Base-by-base conservation (phyloP, 1,140 invertebrate species). In the Drosophila triauraria region DNA sequence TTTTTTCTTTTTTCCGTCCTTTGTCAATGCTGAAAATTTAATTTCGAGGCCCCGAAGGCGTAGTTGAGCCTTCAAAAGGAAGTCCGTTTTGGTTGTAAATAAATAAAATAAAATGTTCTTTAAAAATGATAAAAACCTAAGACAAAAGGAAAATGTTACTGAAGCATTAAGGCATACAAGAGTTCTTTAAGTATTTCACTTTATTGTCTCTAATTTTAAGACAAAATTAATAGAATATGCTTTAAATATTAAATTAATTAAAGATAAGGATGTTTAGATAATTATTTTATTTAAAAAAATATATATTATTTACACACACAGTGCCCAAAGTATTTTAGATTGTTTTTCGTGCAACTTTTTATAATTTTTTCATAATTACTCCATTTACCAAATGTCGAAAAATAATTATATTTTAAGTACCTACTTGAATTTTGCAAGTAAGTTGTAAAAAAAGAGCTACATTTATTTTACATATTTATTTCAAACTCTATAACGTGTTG, bases 1-100 rank as follows among this genome's bases (percentile, higher is more conserved):
- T 30, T 6, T 58, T 59, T 32, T 8, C 8, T 0, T 30, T 6
- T 6, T 35, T 35, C 32, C 51, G 51, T 23, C 32, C 32, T 23
- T 25, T 38, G 23, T 25, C 15, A 32, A 43, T n/a, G 42, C 27
- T 40, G 9, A 65, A 50, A 35, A 51, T 15, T 51, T 50, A 38
- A 51, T 47, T 32, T 32, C 4, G n/a, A 42, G 51, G 51, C 7
- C 12, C 9, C 9, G 6, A 30, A 42, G 17, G 38, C 12, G 44
- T 32, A 8, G 13, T 13, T 12, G 3, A 12, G 15, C 7, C 43
- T 3, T 10, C 10, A 61, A 35, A 54, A 38, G 32, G 51, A 23
- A 15, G 51, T 17, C 32, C 13, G 4, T 1, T 51, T 20, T 3
- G 2, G 32, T 7, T 32, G n/a, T 10, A 35, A 20, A 54, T 54